Evolutionary conservation across 2,113 vertebrate species (phyloP).

Genomic region (Erythrocercus mccallii): DNA sequence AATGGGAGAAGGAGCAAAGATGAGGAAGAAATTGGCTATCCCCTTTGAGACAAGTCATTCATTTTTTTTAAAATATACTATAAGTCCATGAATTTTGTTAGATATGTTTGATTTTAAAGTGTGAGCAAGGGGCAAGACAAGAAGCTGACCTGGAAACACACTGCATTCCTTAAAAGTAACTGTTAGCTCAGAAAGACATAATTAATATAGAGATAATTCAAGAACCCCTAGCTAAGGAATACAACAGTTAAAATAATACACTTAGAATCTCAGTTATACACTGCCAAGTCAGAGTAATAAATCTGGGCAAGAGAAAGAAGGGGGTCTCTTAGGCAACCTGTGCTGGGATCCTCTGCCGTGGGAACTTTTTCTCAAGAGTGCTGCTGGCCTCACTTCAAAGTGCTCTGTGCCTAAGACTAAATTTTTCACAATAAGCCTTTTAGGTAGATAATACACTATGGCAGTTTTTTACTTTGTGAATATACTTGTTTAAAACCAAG

Average conservation of each 20-base stretch:
- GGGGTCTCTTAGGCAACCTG: not conserved
- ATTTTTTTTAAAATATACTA: no score
- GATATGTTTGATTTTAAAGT: not conserved
- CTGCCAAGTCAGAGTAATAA: not conserved
- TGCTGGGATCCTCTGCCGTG: not conserved
- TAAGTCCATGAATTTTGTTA: not conserved
- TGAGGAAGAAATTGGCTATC: not conserved
- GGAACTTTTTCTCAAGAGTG: not conserved
- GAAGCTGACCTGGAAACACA: not conserved
- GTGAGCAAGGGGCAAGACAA: not conserved
- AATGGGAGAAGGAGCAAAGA: not conserved
- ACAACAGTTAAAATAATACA: not conserved
- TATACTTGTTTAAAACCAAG: not conserved
- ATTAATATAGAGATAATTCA: not conserved
- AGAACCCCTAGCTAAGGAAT: not conserved
- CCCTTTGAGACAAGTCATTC: not conserved
- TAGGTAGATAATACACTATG: not conserved
- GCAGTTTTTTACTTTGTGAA: not conserved
- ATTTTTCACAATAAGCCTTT: not conserved
- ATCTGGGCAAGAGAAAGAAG: not conserved
- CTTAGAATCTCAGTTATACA: not conserved
- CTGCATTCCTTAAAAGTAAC: not conserved
- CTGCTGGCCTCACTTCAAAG: not conserved
- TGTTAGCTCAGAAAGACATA: not conserved
- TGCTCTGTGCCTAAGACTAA: not conserved